Conservation (phyloP, 2,113 vertebrate species). For the Lynx canadensis region DNA sequence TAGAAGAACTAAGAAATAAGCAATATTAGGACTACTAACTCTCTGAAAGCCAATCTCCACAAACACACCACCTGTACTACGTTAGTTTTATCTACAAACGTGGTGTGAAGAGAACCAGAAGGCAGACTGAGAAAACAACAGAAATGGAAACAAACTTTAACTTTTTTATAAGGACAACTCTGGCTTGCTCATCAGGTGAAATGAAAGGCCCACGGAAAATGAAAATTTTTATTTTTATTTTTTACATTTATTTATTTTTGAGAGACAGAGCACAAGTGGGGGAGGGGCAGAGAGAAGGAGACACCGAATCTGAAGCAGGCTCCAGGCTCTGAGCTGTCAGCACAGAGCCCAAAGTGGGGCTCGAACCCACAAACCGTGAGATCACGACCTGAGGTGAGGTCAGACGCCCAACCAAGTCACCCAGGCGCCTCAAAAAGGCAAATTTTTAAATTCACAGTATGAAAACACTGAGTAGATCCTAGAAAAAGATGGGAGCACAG, state of each 20-base stretch:
- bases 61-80: background rate
- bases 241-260: too few species aligned
- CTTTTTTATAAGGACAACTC: background rate
- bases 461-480: background rate
- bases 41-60: background rate
- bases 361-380: too few species aligned
- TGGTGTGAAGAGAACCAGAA: background rate
- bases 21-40: background rate
- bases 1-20: background rate
- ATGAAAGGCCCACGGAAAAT: background rate
- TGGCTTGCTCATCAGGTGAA: background rate
- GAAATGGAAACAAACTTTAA: background rate
- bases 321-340: too few species aligned
- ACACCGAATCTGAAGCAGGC: too few species aligned
- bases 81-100: background rate
- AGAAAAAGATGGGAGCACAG: background rate
- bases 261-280: too few species aligned
- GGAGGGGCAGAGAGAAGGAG: too few species aligned
- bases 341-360: too few species aligned
- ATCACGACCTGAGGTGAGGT: too few species aligned
- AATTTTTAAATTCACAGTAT: background rate
- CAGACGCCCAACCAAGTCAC: too few species aligned
- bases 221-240: background rate
- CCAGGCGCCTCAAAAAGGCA: background rate
- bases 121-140: background rate